These are phyloP conservation scores for Parus major DNA, from an alignment of 2,113 vertebrate species.

Conservation along the genomic window DNA sequence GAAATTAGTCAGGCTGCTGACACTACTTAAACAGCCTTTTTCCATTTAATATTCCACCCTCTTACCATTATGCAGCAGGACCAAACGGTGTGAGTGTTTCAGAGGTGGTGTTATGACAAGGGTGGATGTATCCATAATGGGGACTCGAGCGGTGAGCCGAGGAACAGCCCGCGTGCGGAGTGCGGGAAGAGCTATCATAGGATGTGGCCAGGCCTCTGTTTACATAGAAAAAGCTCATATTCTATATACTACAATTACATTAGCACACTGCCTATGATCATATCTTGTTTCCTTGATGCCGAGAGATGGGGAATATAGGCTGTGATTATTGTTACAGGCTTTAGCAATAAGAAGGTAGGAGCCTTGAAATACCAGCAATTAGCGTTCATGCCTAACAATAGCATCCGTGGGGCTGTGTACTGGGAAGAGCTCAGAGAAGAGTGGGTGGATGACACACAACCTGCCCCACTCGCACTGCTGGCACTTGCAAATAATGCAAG, in stretches of 20 bases:
- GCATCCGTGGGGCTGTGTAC: constrained; percentile 22
- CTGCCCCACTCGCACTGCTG: background rate
- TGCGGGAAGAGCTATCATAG: constrained; percentile 55
- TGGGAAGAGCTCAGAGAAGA: background rate
- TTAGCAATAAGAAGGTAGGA: constrained; percentile 55
- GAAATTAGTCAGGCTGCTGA: constrained; percentile 72
- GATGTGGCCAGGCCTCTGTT: constrained; percentile 53
- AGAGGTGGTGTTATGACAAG: constrained; percentile 72
- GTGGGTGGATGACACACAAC: constrained; percentile 49
- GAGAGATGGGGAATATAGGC: constrained; percentile 58
- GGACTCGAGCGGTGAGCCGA: constrained; percentile 46
- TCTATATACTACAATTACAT: constrained; percentile 65
- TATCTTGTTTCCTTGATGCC: constrained; percentile 64
- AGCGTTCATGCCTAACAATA: constrained; percentile 42
- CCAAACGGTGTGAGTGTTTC: constrained; percentile 64
- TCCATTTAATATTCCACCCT: constrained; percentile 74
- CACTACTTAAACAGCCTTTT: constrained; percentile 70
- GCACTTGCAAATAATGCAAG: background rate
- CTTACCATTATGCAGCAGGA: constrained; percentile 61
- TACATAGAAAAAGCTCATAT: constrained; percentile 50
- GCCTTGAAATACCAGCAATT: constrained; percentile 59
- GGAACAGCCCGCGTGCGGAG: constrained; percentile 30
- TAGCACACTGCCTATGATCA: constrained; percentile 53
- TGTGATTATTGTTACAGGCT: constrained; percentile 64
- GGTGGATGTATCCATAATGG: constrained; percentile 64